phyloP scores from a whole-genome alignment of 2,113 vertebrate species.

The Ciconia stormi region DNA sequence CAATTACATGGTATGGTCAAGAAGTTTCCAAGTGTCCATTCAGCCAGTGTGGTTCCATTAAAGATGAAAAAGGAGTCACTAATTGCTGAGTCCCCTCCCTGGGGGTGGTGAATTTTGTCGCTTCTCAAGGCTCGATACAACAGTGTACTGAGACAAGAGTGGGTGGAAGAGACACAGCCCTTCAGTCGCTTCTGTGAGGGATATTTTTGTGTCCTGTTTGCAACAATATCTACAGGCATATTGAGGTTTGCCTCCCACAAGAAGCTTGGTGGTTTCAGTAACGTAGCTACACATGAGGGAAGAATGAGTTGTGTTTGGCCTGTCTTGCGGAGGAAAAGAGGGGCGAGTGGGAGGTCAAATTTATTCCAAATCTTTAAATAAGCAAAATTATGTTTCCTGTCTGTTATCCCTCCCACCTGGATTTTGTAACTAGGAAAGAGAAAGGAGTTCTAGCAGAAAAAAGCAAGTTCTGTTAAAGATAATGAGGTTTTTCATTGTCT shows the following conservation, averaged over 20 bases:
- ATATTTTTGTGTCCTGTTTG: not conserved
- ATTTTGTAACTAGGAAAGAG: not conserved
- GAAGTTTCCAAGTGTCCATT: not conserved
- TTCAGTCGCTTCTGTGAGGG: not conserved
- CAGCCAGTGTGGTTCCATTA: not conserved
- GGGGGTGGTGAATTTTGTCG: not conserved
- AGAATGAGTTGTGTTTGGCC: not conserved
- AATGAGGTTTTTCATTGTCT: not conserved
- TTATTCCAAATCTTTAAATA: not conserved
- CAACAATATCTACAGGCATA: not conserved
- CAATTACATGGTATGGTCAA: not conserved
- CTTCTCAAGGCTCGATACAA: not conserved
- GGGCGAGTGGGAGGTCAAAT: not conserved
- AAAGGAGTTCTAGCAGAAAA: not conserved
- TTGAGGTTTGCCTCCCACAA: not conserved
- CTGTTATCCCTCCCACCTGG: not conserved
- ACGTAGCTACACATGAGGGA: not conserved
- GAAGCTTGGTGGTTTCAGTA: not conserved
- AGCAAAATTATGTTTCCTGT: not conserved
- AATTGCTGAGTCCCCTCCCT: not conserved
- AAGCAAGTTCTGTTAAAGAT: not conserved
- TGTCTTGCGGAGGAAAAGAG: not conserved
- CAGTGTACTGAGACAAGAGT: not conserved
- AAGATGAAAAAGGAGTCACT: not conserved
- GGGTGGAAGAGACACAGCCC: not conserved